Base-by-base conservation (phyloP, 1,140 invertebrate species). In the Orchestia grillus region DNA sequence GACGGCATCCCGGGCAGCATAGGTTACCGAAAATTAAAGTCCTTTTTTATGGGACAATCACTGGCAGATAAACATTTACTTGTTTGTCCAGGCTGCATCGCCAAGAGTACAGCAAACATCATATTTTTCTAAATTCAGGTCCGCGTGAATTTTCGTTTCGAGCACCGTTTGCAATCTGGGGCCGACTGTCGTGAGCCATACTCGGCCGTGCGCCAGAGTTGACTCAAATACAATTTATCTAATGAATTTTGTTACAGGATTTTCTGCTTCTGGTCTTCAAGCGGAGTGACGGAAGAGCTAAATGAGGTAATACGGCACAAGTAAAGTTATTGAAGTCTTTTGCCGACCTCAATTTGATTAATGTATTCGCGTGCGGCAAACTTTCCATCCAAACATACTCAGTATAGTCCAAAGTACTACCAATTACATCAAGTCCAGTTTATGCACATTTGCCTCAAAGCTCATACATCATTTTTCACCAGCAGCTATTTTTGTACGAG, bases 81-180 rank as follows among this genome's bases (percentile, higher is more conserved):
- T 94, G 92, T 94, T 94, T 94, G 92, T 45, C 43, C 43, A 45
- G 92, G 92, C 44, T 94, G 92, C 92, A 94, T 94, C 92, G 40
- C 43, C 92, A 47, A 94, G 92, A 94, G 92, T 44, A 94, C 41
- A 94, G 44, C 92, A 94, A 94, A 94, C 92, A 94, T 44, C 92
- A 94, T 94, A 94, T 94, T 94, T 45, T 94, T 0, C 92, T 45
- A 44, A 47, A 94, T 94, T 94, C 44, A 45, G 6, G 15, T n/a
- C 44, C 92, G 0, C 92, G 44, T 94, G 40, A 94, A 94, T 94
- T 45, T 47, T 6, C 4, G 62, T 77, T 77, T 77, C 62, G 62
- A 77, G 62, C 62, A 77, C 62, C 28, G 62, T 77, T 77, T 77
- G 62, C 62, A 77, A 77, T 77, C 28, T 77, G 62, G 1, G 62